Evolutionary conservation across 2,113 vertebrate species (phyloP).

Genomic region (Myrmophylax atrothorax): DNA sequence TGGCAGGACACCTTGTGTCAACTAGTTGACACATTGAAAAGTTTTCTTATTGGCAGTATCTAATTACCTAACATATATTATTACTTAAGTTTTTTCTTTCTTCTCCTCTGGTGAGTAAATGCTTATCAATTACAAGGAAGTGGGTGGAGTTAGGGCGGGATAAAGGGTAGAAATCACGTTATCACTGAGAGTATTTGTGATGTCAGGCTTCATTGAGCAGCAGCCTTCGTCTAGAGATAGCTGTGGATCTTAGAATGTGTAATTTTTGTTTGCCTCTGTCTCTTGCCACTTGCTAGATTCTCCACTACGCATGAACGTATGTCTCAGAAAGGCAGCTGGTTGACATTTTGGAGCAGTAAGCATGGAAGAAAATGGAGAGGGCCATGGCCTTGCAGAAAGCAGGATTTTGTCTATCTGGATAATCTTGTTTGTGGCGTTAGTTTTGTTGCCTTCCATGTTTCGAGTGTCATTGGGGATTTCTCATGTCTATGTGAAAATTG

Average conservation of each 20-base stretch:
- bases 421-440: neutral
- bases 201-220: neutral
- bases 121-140: conserved; percentile 4
- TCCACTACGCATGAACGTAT: neutral
- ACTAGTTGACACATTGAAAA: neutral
- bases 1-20: neutral
- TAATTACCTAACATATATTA: neutral
- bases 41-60: neutral
- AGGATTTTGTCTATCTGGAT: neutral
- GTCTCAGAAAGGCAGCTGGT: neutral
- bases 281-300: neutral
- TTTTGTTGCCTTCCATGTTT: conserved; percentile 38
- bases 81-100: neutral
- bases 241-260: neutral
- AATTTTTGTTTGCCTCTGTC: neutral
- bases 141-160: conserved; percentile 15
- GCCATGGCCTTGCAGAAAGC: neutral
- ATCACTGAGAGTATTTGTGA: neutral
- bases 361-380: conserved; percentile 32
- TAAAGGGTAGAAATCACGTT: neutral
- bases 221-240: neutral
- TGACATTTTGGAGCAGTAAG: neutral
- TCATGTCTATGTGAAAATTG: conserved; percentile 31
- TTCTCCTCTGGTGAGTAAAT: neutral
- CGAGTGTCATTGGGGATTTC: conserved; percentile 43